phyloP scores from a whole-genome alignment of 2,888 invertebrate species.

The Drosophila pegasa region DNA sequence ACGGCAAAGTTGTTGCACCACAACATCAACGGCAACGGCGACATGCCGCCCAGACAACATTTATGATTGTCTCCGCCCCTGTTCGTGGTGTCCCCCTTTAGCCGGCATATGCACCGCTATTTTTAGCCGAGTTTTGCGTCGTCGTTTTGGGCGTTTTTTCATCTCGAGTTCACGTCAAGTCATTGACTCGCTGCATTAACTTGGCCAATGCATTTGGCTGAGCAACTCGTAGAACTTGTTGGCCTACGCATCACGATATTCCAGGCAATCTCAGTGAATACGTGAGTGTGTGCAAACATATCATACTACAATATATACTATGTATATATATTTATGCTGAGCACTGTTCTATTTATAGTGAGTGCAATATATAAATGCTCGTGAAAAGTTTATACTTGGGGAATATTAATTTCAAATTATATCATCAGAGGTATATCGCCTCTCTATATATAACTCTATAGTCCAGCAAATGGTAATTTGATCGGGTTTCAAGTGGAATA shows the following conservation, averaged over 20 bases:
- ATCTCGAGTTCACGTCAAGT: slow-evolving; percentile 69
- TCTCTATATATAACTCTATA: not conserved
- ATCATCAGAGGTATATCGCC: no score
- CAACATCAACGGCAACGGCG: slow-evolving; percentile 10
- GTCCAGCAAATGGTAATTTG: not conserved
- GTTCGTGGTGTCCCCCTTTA: slow-evolving; percentile 10
- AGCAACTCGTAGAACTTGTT: slow-evolving; percentile 32
- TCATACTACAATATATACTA: not conserved
- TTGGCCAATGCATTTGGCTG: slow-evolving; percentile 45
- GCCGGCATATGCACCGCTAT: slow-evolving; percentile 45
- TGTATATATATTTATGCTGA: not conserved
- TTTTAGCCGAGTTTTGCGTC: slow-evolving; percentile 59
- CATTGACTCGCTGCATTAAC: slow-evolving; percentile 60
- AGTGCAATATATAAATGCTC: not conserved
- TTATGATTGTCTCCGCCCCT: slow-evolving; percentile 25
- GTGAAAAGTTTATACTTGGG: not conserved
- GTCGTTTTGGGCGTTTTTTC: slow-evolving; percentile 52
- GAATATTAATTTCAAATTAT: not conserved
- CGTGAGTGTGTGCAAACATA: not conserved
- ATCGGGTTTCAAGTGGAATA: not conserved
- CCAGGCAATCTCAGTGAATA: not conserved
- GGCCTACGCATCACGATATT: not conserved
- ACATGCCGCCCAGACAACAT: slow-evolving; percentile 26
- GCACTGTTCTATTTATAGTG: not conserved
- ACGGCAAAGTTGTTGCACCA: slow-evolving; percentile 47